phyloP scores from a whole-genome alignment of 1,140 invertebrate genomes.

The Drosophila quadrilineata region DNA sequence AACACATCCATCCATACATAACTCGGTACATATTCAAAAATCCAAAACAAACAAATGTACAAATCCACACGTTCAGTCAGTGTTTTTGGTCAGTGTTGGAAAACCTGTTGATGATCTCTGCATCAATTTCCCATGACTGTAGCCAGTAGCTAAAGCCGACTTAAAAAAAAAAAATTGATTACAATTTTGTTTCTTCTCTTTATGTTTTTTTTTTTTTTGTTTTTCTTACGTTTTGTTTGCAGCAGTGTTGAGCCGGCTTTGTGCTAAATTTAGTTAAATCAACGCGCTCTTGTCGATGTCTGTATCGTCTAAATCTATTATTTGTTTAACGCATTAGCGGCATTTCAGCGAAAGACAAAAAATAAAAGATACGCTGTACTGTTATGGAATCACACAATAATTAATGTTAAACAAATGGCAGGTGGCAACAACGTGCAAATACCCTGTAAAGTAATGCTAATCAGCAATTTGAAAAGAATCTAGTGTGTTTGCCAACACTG shows the following conservation, averaged over 20 bases:
- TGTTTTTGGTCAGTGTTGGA: constrained; percentile 31
- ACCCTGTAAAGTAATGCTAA: neutral
- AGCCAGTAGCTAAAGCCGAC: constrained; percentile 11
- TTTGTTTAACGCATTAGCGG: constrained; percentile 54
- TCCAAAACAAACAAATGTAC: constrained; percentile 3
- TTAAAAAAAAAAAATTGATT: constrained; percentile 67
- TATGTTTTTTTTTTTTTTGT: too few species aligned
- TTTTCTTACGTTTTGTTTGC: too few species aligned
- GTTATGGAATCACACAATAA: constrained; percentile 35
- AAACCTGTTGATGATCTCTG: constrained; percentile 61
- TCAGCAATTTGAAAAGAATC: neutral
- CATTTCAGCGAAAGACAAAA: constrained; percentile 27
- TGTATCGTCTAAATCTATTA: constrained; percentile 57
- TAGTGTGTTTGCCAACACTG: too few species aligned
- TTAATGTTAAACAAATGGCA: neutral
- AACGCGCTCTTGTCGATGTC: constrained; percentile 63
- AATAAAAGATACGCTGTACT: constrained; percentile 32
- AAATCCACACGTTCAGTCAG: constrained; percentile 37
- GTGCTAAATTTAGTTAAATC: constrained; percentile 69
- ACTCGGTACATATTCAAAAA: too few species aligned
- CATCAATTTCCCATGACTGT: constrained; percentile 48
- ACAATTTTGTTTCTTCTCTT: too few species aligned
- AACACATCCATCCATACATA: too few species aligned
- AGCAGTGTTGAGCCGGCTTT: constrained; percentile 14
- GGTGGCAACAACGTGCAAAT: too few species aligned